These are phyloP conservation scores for Streptopelia turtur DNA, from an alignment of 2,797 vertebrate genomes.

Conservation along the genomic window DNA sequence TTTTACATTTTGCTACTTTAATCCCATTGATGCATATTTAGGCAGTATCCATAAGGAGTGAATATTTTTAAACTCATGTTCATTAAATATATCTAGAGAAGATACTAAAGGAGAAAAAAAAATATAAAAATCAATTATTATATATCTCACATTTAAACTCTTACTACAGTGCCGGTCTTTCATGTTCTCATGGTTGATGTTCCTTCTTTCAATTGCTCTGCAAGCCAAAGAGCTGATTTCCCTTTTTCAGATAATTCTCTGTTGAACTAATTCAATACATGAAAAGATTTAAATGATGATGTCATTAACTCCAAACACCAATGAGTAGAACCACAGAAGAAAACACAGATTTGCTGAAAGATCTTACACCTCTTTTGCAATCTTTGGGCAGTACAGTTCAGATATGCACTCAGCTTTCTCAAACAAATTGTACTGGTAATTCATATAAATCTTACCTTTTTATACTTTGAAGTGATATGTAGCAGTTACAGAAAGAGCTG, in stretches of 20 bases:
- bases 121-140: neutral
- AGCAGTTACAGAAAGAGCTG: slow-evolving; percentile 42
- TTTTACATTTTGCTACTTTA: neutral
- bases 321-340: neutral
- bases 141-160: slow-evolving; percentile 30
- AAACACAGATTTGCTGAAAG: slow-evolving; percentile 6
- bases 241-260: neutral
- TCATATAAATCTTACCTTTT: slow-evolving; percentile 74
- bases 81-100: neutral
- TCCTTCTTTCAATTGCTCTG: slow-evolving; percentile 25
- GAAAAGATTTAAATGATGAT: slow-evolving; percentile 32
- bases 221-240: neutral
- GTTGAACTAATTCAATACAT: neutral
- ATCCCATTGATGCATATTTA: neutral
- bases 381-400: neutral
- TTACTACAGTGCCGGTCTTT: neutral
- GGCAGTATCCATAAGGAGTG: neutral
- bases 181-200: neutral
- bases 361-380: neutral
- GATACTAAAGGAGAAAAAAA: neutral
- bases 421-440: neutral
- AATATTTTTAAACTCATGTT: neutral
- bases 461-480: neutral
- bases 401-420: neutral
- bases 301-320: neutral